A percentile compares a stretch with the other conserved stretches of the same genome.
phyloP scores from a whole-genome alignment of 2,888 invertebrate species.

The Tenthredo amoena region DNA sequence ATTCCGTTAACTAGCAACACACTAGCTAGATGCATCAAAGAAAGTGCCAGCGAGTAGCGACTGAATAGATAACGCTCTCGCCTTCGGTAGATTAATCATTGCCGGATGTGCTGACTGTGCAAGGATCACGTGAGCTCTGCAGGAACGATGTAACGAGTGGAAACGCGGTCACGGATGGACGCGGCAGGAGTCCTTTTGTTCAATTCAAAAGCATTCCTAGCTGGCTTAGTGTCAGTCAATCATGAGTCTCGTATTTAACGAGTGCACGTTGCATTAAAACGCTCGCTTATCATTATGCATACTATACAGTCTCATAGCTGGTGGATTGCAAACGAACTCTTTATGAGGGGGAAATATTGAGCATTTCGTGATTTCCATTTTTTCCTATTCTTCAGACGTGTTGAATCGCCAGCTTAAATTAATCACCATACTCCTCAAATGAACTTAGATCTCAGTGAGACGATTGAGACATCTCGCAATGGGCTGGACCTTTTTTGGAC shows the following conservation, averaged over 20 bases:
- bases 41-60: background rate
- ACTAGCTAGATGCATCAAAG: background rate
- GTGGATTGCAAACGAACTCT: background rate
- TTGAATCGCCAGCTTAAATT: too few species aligned
- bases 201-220: background rate
- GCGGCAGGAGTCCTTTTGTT: background rate
- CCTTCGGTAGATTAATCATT: constrained; percentile 20
- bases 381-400: too few species aligned
- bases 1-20: background rate
- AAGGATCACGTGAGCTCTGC: background rate
- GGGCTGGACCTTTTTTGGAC: too few species aligned
- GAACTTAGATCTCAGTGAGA: too few species aligned
- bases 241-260: background rate
- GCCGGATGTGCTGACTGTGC: constrained; percentile 19
- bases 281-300: background rate
- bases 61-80: constrained; percentile 11
- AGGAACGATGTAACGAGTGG: background rate
- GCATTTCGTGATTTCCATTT: background rate
- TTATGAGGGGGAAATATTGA: background rate
- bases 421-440: too few species aligned
- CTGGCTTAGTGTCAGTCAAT: background rate
- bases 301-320: background rate
- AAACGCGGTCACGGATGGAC: background rate
- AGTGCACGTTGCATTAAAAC: background rate
- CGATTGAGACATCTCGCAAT: too few species aligned